Evolutionary conservation across 2,888 invertebrate genomes (phyloP).

Genomic region (Aleiodes alternator): DNA sequence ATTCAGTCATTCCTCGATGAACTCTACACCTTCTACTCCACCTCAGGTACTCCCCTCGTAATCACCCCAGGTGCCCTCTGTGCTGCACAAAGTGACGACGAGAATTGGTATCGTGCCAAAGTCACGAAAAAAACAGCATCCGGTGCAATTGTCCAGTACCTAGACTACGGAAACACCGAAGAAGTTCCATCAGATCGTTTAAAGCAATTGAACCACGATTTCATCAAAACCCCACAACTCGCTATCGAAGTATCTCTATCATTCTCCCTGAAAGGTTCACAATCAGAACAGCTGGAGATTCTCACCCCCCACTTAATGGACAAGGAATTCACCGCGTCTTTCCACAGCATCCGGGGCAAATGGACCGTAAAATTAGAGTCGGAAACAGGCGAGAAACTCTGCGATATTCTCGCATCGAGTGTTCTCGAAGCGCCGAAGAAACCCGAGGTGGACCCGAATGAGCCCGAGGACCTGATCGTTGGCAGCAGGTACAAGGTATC

Average conservation of each 20-base stretch:
- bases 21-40: conserved; percentile 79
- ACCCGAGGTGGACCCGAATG: conserved; percentile 67
- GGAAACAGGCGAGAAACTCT: conserved; percentile 62
- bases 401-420: conserved; percentile 67
- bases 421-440: conserved; percentile 56
- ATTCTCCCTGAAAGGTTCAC: conserved; percentile 68
- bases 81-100: conserved; percentile 80
- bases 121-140: conserved; percentile 75
- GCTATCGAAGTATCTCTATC: conserved; percentile 68
- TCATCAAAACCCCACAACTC: conserved; percentile 66
- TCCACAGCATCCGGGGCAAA: conserved; percentile 77
- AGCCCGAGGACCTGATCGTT: conserved; percentile 54
- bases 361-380: conserved; percentile 78
- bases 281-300: conserved; percentile 74
- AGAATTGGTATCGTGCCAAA: conserved; percentile 84
- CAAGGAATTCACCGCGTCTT: conserved; percentile 77
- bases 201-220: conserved; percentile 70
- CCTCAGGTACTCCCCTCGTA: conserved; percentile 72
- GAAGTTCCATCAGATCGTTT: conserved; percentile 75
- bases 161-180: conserved; percentile 86
- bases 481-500: conserved; percentile 75
- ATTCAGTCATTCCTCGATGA: conserved; percentile 76
- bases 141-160: conserved; percentile 78
- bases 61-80: conserved; percentile 77
- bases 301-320: conserved; percentile 67